phyloP scores from a whole-genome alignment of 2,797 vertebrate species.

The Channa striata region DNA sequence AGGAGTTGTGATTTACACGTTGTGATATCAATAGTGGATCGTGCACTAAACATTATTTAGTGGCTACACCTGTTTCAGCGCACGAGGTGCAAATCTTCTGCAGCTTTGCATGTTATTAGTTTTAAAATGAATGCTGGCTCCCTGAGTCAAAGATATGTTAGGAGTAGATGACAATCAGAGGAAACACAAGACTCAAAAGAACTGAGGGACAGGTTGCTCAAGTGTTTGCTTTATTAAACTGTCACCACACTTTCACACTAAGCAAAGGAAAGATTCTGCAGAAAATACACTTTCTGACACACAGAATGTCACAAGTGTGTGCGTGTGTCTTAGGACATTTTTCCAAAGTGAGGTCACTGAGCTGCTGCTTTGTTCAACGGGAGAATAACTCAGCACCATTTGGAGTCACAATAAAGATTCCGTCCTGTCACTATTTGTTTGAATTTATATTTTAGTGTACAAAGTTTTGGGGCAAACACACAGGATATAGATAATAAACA shows the following conservation, averaged over 20 bases:
- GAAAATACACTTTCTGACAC: conserved; percentile 20
- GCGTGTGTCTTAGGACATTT: conserved; percentile 29
- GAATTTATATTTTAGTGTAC: too few relatives aligned
- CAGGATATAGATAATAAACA: too few relatives aligned
- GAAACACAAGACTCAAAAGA: conserved; percentile 30
- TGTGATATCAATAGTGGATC: too few relatives aligned
- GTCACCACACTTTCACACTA: conserved; percentile 24
- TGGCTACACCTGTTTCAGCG: too few relatives aligned
- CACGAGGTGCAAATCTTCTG: too few relatives aligned
- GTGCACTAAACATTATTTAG: too few relatives aligned
- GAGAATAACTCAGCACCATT: neutral
- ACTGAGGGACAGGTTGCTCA: conserved; percentile 42
- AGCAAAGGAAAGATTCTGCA: conserved; percentile 7
- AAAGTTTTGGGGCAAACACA: too few relatives aligned
- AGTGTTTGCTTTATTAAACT: conserved; percentile 55
- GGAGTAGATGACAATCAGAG: conserved; percentile 1
- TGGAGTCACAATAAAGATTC: too few relatives aligned
- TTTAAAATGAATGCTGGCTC: neutral
- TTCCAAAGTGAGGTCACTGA: conserved; percentile 48
- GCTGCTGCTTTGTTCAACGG: neutral
- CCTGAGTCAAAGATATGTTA: neutral
- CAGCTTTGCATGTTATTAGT: too few relatives aligned
- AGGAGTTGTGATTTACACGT: too few relatives aligned
- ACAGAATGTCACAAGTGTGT: conserved; percentile 2
- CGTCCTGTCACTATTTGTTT: too few relatives aligned